phyloP scores from a whole-genome alignment of 2,888 invertebrate genomes.

The Ormyrus rosae region DNA sequence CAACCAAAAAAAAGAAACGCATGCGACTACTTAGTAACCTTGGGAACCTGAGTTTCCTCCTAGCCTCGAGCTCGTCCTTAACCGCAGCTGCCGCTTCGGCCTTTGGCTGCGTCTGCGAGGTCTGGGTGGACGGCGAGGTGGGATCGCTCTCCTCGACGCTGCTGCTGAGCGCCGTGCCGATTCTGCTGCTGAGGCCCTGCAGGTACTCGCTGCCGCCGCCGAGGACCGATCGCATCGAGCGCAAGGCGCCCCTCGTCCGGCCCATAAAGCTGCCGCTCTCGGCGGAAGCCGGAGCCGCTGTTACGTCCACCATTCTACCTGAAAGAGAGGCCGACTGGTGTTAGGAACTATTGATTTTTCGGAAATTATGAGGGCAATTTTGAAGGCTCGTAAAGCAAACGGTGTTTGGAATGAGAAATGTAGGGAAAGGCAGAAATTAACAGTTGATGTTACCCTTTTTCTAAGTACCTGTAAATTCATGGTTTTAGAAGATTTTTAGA shows the following conservation, averaged over 20 bases:
- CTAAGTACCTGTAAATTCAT: no score
- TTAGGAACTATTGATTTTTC: no score
- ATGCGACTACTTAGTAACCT: conserved; percentile 17
- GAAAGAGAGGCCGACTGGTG: no score
- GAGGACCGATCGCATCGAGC: conserved; percentile 71
- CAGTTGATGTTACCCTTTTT: no score
- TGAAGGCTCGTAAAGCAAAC: no score
- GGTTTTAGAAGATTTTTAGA: no score
- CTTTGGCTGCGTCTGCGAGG: conserved; percentile 55
- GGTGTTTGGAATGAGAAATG: no score
- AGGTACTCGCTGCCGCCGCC: conserved; percentile 74
- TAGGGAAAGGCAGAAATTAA: no score
- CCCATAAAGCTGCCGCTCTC: conserved; percentile 64
- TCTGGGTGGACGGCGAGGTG: conserved; percentile 63
- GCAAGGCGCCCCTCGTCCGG: conserved; percentile 72
- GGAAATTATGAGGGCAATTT: no score
- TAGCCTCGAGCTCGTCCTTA: conserved; percentile 35
- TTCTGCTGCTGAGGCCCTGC: conserved; percentile 71
- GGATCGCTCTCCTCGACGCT: conserved; percentile 73
- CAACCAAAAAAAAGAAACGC: background rate
- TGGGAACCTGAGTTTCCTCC: conserved; percentile 45
- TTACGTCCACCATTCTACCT: conserved; percentile 68
- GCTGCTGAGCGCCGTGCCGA: conserved; percentile 72
- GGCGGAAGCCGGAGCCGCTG: conserved; percentile 63
- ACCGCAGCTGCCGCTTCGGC: conserved; percentile 46